Percentiles rank a stretch among this genome's conserved stretches.
Evolutionary conservation across 1,140 invertebrate species (phyloP).

Genomic region (Gonatopus flavifemur): DNA sequence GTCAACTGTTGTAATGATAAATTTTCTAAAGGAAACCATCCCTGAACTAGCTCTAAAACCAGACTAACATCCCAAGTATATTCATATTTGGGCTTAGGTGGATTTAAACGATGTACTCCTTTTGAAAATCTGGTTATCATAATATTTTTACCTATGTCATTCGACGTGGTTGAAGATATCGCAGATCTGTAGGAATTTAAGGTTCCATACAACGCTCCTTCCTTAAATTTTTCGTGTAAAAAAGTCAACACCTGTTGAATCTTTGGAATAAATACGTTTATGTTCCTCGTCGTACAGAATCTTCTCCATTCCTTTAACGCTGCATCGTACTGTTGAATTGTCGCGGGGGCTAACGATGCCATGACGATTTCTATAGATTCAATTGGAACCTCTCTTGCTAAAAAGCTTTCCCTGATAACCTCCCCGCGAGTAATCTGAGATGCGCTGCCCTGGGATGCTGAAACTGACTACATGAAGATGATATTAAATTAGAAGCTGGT

Average conservation of each 20-base stretch:
- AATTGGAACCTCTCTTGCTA: slow-evolving; percentile 13
- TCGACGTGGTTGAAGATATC: background rate
- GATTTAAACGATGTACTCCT: background rate
- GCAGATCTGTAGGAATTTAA: background rate
- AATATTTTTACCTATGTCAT: background rate
- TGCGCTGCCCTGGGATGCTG: slow-evolving; percentile 20
- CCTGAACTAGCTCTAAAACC: too few species aligned
- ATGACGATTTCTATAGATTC: slow-evolving; percentile 19
- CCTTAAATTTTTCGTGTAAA: background rate
- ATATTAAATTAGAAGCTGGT: slow-evolving; percentile 17
- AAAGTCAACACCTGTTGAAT: too few species aligned
- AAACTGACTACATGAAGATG: slow-evolving; percentile 17
- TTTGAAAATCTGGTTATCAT: background rate
- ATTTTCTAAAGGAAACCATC: too few species aligned
- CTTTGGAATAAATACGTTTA: too few species aligned
- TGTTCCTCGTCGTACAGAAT: too few species aligned
- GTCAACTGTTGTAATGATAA: too few species aligned
- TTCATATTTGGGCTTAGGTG: background rate
- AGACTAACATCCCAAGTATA: background rate
- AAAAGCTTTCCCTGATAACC: slow-evolving; percentile 27
- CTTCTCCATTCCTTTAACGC: too few species aligned
- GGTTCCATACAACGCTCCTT: background rate
- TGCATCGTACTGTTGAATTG: slow-evolving; percentile 34
- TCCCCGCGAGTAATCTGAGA: slow-evolving; percentile 27
- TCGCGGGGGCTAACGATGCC: slow-evolving; percentile 22